These are phyloP conservation scores for Pollicipes pollicipes DNA, from an alignment of 1,140 invertebrate species.

Conservation along the genomic window DNA sequence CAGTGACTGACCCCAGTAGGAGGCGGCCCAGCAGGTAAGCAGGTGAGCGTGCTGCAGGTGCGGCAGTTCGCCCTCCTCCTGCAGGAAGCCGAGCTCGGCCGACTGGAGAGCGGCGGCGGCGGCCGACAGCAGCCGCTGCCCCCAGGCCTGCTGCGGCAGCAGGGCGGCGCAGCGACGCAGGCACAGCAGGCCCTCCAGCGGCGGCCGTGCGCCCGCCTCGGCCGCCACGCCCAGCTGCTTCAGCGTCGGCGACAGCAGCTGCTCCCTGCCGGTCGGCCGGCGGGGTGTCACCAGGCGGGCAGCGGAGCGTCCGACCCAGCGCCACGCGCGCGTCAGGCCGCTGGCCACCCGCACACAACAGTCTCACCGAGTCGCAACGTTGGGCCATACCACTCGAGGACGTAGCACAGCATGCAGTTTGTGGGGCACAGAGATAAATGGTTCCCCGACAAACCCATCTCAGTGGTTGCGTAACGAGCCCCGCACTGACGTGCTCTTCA, in stretches of 20 bases:
- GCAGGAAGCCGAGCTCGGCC: neutral
- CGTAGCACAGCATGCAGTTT: too few species aligned
- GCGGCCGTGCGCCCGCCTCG: too few species aligned
- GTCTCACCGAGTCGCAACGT: too few species aligned
- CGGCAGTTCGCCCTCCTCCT: neutral
- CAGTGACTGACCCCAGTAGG: neutral
- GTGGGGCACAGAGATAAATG: too few species aligned
- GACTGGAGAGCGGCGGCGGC: neutral
- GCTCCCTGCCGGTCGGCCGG: neutral
- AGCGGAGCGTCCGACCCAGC: too few species aligned
- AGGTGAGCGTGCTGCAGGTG: neutral
- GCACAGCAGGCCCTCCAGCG: neutral
- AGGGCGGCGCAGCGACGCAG: neutral
- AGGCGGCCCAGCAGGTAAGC: neutral
- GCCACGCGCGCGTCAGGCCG: too few species aligned
- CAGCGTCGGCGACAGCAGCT: neutral
- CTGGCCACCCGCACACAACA: too few species aligned
- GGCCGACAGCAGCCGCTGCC: neutral
- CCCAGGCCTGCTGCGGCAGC: neutral
- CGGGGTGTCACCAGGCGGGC: too few species aligned
- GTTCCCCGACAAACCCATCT: too few species aligned
- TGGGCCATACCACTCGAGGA: too few species aligned
- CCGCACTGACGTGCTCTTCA: too few species aligned
- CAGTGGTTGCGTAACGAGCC: too few species aligned
- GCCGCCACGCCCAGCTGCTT: neutral